A percentile compares a stretch with the other conserved stretches of the same genome.
These are phyloP conservation scores for Microctonus aethiopoides DNA, from an alignment of 2,888 invertebrate species.

Conservation along the genomic window DNA sequence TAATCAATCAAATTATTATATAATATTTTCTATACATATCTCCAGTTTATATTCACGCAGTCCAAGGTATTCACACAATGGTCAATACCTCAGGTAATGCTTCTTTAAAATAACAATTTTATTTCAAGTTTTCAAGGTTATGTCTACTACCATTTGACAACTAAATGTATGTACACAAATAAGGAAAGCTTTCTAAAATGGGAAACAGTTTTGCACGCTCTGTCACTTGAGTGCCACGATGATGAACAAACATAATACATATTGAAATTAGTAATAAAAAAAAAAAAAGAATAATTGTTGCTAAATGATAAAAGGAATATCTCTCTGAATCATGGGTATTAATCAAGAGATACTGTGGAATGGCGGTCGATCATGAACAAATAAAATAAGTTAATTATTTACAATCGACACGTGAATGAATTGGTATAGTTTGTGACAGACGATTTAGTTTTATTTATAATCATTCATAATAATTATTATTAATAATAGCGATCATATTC, in stretches of 20 bases:
- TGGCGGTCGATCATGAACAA: not conserved
- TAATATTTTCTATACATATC: not conserved
- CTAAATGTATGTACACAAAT: not conserved
- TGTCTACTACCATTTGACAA: not conserved
- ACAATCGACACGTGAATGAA: not conserved
- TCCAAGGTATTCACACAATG: not conserved
- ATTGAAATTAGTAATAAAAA: not conserved
- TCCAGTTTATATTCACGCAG: not conserved
- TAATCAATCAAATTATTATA: not conserved
- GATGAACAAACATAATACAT: not conserved
- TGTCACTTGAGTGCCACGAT: not conserved
- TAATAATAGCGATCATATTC: constrained; percentile 4
- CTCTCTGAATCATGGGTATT: not conserved
- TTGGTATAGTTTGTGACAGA: constrained; percentile 16
- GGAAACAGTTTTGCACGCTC: not conserved
- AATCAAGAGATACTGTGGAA: not conserved
- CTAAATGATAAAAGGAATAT: not conserved
- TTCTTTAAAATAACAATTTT: not conserved
- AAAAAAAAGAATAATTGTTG: not conserved
- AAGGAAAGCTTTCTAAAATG: not conserved
- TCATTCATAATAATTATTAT: not conserved
- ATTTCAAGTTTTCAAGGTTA: not conserved
- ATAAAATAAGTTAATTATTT: not conserved
- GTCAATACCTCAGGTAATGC: not conserved
- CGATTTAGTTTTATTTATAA: constrained; percentile 7